Conservation (phyloP, 2,888 invertebrate genomes). For the Rhingia campestris region DNA sequence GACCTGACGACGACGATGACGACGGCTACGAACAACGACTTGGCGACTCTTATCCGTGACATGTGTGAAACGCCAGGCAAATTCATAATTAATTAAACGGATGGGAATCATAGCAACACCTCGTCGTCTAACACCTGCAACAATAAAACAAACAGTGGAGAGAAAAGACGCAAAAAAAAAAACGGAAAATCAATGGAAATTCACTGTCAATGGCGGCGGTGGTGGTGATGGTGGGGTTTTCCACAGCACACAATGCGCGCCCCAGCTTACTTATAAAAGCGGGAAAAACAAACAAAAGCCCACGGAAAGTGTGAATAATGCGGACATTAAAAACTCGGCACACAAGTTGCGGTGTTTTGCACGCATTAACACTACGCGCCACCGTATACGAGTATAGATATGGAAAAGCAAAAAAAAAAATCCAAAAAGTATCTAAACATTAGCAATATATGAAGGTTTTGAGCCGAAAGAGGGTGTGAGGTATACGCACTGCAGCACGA, state of each 20-base stretch:
- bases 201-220: slow-evolving; percentile 69
- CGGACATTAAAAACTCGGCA: slow-evolving; percentile 72
- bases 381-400: slow-evolving; percentile 29
- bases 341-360: slow-evolving; percentile 65
- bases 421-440: slow-evolving; percentile 30
- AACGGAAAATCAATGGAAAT: slow-evolving; percentile 70
- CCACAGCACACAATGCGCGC: slow-evolving; percentile 37
- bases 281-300: slow-evolving; percentile 70
- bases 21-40: slow-evolving; percentile 6
- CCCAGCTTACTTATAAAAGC: slow-evolving; percentile 36
- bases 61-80: slow-evolving; percentile 73
- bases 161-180: slow-evolving; percentile 29
- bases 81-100: slow-evolving; percentile 74
- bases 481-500: slow-evolving; percentile 52
- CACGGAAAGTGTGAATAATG: slow-evolving; percentile 73
- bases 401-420: slow-evolving; percentile 11
- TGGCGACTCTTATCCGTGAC: slow-evolving; percentile 74
- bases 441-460: background rate
- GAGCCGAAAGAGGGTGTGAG: slow-evolving; percentile 20
- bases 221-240: slow-evolving; percentile 7
- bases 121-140: slow-evolving; percentile 73
- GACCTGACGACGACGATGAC: slow-evolving; percentile 42
- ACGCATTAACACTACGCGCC: slow-evolving; percentile 67
- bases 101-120: slow-evolving; percentile 74
- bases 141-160: slow-evolving; percentile 56